These are phyloP conservation scores for Clupea harengus DNA, from an alignment of 2,113 vertebrate species.

Conservation along the genomic window DNA sequence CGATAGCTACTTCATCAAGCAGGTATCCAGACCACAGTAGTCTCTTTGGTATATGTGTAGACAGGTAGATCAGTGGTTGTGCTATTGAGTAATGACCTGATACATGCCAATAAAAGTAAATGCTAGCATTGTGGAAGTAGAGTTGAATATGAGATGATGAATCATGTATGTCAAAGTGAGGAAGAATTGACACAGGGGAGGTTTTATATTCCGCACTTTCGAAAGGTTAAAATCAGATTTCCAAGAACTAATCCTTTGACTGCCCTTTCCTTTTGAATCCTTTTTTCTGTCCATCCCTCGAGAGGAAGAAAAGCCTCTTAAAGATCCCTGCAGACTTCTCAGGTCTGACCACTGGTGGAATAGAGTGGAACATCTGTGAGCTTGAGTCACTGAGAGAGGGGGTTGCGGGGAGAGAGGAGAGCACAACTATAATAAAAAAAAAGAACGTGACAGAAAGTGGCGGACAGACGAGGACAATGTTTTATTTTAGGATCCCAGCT, in stretches of 20 bases:
- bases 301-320: conserved; percentile 23
- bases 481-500: background rate
- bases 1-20: too few relatives aligned
- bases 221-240: conserved; percentile 19
- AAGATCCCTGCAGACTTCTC: conserved; percentile 8
- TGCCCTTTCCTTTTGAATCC: conserved; percentile 8
- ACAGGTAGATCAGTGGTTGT: too few relatives aligned
- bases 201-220: background rate
- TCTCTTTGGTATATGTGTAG: too few relatives aligned
- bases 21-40: too few relatives aligned
- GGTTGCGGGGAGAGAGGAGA: background rate
- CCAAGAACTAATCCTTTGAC: conserved; percentile 14
- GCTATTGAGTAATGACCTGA: background rate
- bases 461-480: background rate
- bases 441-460: background rate
- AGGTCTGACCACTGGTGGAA: conserved; percentile 14
- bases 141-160: background rate
- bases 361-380: conserved; percentile 17
- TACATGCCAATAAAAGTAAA: background rate
- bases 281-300: background rate
- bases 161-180: background rate
- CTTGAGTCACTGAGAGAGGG: background rate
- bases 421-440: background rate
- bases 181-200: background rate
- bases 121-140: background rate